Conservation (phyloP, 2,797 vertebrate species). For the Mus spretus region DNA sequence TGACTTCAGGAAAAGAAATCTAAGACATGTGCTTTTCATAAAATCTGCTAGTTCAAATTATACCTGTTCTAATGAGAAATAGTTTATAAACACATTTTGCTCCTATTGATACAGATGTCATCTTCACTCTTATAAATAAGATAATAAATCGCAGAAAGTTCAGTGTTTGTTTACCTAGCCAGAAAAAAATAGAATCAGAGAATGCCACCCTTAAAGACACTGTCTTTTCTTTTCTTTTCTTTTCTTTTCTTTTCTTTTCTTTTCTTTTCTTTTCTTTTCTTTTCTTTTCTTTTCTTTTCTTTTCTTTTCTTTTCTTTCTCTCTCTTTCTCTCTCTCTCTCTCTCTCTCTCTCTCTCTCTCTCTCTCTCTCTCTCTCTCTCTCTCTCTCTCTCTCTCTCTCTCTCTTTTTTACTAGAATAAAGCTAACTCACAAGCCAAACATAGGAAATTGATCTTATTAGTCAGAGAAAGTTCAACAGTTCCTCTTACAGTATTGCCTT, state of each 20-base stretch:
- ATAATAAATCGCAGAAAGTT: neutral
- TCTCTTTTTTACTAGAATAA: neutral
- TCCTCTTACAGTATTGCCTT: constrained; percentile 11
- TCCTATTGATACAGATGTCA: neutral
- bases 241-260: no score
- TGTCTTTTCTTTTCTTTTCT: neutral
- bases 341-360: no score
- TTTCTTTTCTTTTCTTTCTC: no score
- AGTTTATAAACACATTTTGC: neutral
- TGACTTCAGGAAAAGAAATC: neutral
- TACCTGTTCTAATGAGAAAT: constrained; percentile 15
- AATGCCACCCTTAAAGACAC: neutral
- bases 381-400: no score
- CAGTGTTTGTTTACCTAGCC: neutral
- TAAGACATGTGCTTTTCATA: constrained; percentile 8
- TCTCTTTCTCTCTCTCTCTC: no score
- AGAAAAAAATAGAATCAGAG: neutral
- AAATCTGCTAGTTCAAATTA: neutral
- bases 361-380: no score
- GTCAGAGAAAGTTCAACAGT: neutral
- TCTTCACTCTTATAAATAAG: neutral
- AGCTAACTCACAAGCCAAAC: constrained; percentile 19
- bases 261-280: no score
- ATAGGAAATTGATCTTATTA: neutral
- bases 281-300: no score